These are phyloP conservation scores for Empidonax traillii DNA, from an alignment of 2,113 vertebrate genomes.

Conservation along the genomic window DNA sequence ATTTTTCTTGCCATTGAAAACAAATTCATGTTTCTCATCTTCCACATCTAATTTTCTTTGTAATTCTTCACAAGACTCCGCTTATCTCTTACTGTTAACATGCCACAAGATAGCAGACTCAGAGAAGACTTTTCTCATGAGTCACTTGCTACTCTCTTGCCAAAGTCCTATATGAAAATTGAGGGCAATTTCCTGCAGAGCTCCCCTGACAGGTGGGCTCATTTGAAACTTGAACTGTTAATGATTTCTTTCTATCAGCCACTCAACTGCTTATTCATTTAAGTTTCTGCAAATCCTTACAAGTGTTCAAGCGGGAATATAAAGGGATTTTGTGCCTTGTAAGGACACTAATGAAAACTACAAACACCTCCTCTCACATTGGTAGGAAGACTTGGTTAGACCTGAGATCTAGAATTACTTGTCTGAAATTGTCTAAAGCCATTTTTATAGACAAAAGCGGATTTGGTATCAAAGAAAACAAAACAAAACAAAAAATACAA, in stretches of 20 bases:
- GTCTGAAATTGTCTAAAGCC: not conserved
- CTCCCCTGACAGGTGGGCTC: slow-evolving; percentile 48
- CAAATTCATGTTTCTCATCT: not conserved
- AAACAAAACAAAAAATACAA: not conserved
- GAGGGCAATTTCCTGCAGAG: slow-evolving; percentile 32
- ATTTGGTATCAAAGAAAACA: not conserved
- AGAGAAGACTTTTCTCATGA: slow-evolving; percentile 13
- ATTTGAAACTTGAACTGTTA: slow-evolving; percentile 35
- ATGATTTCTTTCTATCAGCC: not conserved
- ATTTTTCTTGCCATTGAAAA: not conserved
- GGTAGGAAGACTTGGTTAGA: not conserved
- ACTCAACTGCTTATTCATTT: not conserved
- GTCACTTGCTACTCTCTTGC: not conserved
- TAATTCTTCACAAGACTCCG: not conserved
- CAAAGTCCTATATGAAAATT: slow-evolving; percentile 37
- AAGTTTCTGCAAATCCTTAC: not conserved
- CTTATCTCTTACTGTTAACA: not conserved
- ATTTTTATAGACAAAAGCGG: not conserved
- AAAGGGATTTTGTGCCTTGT: not conserved
- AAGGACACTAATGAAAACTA: not conserved
- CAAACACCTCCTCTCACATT: not conserved
- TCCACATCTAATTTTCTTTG: not conserved
- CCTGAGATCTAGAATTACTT: not conserved
- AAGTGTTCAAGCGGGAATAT: not conserved
- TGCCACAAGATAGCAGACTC: not conserved